Evolutionary conservation across 2,797 vertebrate species (phyloP), one percentile per base, ranked within the genome.

Genomic region (Adelosebastes latens): DNA sequence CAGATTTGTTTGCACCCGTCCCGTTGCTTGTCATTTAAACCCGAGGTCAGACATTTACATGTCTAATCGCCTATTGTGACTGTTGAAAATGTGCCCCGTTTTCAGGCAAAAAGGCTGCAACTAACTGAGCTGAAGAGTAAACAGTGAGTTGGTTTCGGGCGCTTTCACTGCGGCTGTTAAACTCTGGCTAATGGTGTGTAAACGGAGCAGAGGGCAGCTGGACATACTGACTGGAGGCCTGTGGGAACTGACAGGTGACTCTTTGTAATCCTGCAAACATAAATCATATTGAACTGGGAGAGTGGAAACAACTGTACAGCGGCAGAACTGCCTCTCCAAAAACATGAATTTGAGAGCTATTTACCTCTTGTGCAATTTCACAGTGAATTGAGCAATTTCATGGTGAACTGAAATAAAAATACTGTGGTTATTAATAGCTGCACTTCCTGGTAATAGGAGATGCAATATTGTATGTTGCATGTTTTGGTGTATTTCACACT

Each of bases 201-300:
- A 93, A 93, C 62, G 84, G 82, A 75, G 78, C 73, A 63, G 70
- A 87, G 84, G 83, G 90, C 94, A 96, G 94, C 94, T 95, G 95
- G 91, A 90, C 91, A 92, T 90, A 92, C 91, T 82, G 84, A 83
- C 81, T 85, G 61, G 69, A 87, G 63, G 86, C 79, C 81, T 78
- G 87, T 92, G 91, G 91, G 91, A 94, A 85, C 71, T 80, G 93
- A 93, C 94, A 95, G 94, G 89, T 95, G 94, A 95, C 63, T 77
- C 87, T 85, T 91, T 92, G 84, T 90, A 52, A 82, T 72, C 56
- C 84, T 67, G 52, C 53, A 77, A 60, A 77, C 87, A 87, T 55
- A 16, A 75, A 83, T 67, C 46, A 69, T 65, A 71, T 65, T 65
- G 34, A 32, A 49, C 20, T 32, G 20, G 27, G 13, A 65, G 55